phyloP scores from a whole-genome alignment of 2,113 vertebrate genomes.

The Nannospalax galili region DNA sequence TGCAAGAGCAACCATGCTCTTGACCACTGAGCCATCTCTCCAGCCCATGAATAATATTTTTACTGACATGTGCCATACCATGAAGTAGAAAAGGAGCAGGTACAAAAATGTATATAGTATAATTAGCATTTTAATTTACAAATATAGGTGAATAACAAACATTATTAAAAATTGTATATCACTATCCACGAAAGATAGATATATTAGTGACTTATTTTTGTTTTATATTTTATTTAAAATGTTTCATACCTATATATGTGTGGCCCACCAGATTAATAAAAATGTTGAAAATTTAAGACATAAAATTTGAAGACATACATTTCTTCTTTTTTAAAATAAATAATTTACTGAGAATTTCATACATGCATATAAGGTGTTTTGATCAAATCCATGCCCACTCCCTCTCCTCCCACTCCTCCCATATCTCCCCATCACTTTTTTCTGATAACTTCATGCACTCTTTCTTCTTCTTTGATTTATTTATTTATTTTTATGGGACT shows the following conservation, averaged over 20 bases:
- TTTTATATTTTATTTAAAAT: constrained; percentile 17
- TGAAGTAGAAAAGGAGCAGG: not conserved
- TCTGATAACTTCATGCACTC: too few species aligned
- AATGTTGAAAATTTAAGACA: constrained; percentile 17
- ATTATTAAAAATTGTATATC: not conserved
- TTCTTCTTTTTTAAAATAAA: not conserved
- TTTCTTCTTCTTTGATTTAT: too few species aligned
- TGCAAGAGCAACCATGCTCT: too few species aligned
- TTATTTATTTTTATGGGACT: too few species aligned
- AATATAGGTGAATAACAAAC: not conserved
- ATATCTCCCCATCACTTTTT: too few species aligned
- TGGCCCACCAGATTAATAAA: not conserved
- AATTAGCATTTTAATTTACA: not conserved
- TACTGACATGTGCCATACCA: not conserved
- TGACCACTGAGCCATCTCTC: too few species aligned
- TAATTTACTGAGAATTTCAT: too few species aligned
- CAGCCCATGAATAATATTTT: not conserved
- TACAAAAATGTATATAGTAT: not conserved
- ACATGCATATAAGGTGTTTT: too few species aligned
- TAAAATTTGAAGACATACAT: not conserved
- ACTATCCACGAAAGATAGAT: not conserved
- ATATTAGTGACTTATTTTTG: not conserved
- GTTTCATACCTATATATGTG: not conserved
- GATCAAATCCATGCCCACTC: too few species aligned
- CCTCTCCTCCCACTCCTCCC: too few species aligned